These are phyloP conservation scores for Opisthograptis luteolata DNA, from an alignment of 2,888 invertebrate species.

Conservation along the genomic window DNA sequence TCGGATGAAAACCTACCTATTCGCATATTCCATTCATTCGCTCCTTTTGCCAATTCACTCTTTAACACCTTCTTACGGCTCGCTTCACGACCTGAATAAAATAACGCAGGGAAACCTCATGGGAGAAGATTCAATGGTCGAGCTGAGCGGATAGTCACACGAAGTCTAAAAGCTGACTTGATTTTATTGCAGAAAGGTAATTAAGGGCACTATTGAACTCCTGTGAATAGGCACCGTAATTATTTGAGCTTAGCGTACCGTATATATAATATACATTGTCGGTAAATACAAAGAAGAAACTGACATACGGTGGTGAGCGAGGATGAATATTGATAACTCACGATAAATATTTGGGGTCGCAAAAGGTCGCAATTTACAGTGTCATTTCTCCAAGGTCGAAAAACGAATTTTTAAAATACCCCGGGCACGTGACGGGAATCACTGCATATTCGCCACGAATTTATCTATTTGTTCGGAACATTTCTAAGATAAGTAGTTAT, in stretches of 20 bases:
- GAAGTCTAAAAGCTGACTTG: constrained; percentile 43
- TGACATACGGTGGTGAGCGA: constrained; percentile 2
- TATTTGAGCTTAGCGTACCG: background rate
- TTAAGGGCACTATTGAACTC: constrained; percentile 28
- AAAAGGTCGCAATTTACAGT: constrained; percentile 33
- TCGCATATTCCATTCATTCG: constrained; percentile 76
- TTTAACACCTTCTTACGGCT: constrained; percentile 79
- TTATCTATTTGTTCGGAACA: constrained; percentile 49
- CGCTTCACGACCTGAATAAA: constrained; percentile 77
- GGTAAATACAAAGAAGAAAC: background rate
- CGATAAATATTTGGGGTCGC: constrained; percentile 30
- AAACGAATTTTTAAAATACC: constrained; percentile 63
- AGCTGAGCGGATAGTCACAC: constrained; percentile 51
- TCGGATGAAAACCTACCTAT: constrained; percentile 56
- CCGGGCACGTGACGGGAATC: constrained; percentile 67
- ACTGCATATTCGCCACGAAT: constrained; percentile 44
- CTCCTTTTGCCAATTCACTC: constrained; percentile 76
- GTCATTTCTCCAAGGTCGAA: constrained; percentile 44
- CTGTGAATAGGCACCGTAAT: constrained; percentile 20
- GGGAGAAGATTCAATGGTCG: constrained; percentile 62
- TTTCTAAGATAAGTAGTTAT: constrained; percentile 31
- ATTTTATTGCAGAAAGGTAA: constrained; percentile 33
- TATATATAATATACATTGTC: background rate
- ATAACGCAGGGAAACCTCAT: constrained; percentile 64
- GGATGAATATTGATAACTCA: constrained; percentile 22